These are phyloP conservation scores for Agrochola circellaris DNA, from an alignment of 2,888 invertebrate genomes.

Conservation along the genomic window DNA sequence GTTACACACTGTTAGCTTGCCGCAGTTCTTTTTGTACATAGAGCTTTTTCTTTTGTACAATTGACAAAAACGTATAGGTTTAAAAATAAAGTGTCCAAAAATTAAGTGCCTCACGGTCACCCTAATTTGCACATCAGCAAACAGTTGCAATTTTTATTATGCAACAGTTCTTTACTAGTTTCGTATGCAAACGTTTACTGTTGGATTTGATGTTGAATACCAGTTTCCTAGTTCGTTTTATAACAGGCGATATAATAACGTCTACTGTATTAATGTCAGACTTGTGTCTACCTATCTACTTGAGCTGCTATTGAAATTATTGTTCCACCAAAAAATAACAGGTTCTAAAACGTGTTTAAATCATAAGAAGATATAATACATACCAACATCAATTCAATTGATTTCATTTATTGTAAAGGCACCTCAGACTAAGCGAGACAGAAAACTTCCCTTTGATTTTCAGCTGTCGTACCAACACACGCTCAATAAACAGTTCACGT, in stretches of 20 bases:
- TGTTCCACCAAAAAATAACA: conserved; percentile 17
- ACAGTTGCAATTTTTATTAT: conserved; percentile 34
- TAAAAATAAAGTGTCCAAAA: conserved; percentile 4
- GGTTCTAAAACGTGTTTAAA: conserved; percentile 49
- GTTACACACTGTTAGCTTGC: neutral
- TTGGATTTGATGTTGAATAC: conserved; percentile 28
- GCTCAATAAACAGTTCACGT: conserved; percentile 67
- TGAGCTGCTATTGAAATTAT: conserved; percentile 11
- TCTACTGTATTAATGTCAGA: neutral
- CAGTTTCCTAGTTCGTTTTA: conserved; percentile 26
- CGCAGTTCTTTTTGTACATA: neutral
- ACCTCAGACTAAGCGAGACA: conserved; percentile 66
- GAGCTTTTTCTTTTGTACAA: neutral
- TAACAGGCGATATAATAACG: conserved; percentile 24
- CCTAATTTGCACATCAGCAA: conserved; percentile 36
- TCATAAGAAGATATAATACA: conserved; percentile 43
- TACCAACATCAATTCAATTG: conserved; percentile 57
- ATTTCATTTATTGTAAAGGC: conserved; percentile 51
- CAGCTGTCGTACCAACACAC: conserved; percentile 83
- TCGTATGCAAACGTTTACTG: conserved; percentile 21
- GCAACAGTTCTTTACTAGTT: conserved; percentile 37
- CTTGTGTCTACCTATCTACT: neutral
- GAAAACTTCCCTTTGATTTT: conserved; percentile 80
- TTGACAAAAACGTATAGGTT: neutral
- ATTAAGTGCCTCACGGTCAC: conserved; percentile 4